phyloP scores from a whole-genome alignment of 2,797 vertebrate genomes.

The Pantherophis alleghaniensis region DNA sequence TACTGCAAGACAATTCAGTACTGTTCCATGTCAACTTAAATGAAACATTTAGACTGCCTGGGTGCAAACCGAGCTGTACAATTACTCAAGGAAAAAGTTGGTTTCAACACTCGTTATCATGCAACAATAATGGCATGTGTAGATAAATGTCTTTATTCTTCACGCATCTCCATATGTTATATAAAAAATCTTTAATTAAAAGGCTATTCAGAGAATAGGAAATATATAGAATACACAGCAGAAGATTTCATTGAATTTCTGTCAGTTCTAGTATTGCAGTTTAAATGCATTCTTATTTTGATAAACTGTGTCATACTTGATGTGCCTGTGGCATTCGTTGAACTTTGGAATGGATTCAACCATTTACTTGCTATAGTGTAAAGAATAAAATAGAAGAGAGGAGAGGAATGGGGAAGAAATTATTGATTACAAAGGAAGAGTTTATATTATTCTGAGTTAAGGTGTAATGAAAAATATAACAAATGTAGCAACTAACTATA shows the following conservation, averaged over 20 bases:
- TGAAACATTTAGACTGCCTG: constrained; percentile 3
- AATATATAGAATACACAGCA: constrained; percentile 47
- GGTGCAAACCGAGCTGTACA: background rate
- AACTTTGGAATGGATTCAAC: constrained; percentile 36
- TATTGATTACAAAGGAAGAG: background rate
- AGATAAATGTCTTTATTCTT: constrained; percentile 39
- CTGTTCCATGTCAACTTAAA: background rate
- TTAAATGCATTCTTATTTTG: constrained; percentile 50
- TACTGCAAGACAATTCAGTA: background rate
- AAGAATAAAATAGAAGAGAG: constrained; percentile 3
- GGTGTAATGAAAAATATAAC: background rate
- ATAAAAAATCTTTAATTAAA: constrained; percentile 55
- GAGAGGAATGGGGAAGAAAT: background rate
- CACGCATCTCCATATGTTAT: constrained; percentile 36
- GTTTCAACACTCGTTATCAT: constrained; percentile 28
- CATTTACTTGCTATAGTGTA: constrained; percentile 49
- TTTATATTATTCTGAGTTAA: background rate
- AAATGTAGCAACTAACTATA: background rate
- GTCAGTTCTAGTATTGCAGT: constrained; percentile 35
- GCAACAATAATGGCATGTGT: constrained; percentile 25
- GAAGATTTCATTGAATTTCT: constrained; percentile 56
- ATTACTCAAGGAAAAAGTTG: constrained; percentile 19
- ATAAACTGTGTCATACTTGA: constrained; percentile 38
- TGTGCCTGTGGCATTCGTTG: constrained; percentile 27
- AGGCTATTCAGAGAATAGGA: constrained; percentile 53